These are phyloP conservation scores for Orussus abietinus DNA, from an alignment of 1,140 invertebrate species.

Conservation along the genomic window DNA sequence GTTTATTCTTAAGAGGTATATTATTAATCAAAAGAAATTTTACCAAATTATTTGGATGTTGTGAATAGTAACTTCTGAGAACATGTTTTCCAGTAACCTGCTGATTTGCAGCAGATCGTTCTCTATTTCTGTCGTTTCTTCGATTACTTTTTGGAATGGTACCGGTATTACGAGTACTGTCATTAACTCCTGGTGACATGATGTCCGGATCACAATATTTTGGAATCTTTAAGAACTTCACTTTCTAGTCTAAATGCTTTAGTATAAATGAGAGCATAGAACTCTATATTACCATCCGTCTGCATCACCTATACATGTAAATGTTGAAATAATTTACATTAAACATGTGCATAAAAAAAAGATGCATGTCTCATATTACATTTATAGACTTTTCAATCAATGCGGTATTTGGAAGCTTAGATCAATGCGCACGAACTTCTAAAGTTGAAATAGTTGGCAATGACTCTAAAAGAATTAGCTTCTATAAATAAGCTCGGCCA, in stretches of 20 bases:
- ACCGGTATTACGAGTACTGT: constrained; percentile 38
- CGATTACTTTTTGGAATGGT: constrained; percentile 44
- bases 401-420: too few species aligned
- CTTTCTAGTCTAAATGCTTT: too few species aligned
- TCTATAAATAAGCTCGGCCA: background rate
- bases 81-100: constrained; percentile 19
- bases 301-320: too few species aligned
- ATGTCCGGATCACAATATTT: too few species aligned
- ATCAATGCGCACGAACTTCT: background rate
- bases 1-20: background rate
- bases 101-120: constrained; percentile 31
- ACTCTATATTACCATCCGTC: too few species aligned
- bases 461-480: background rate
- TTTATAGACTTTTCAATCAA: too few species aligned
- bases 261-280: too few species aligned
- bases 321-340: too few species aligned
- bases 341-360: too few species aligned
- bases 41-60: constrained; percentile 45
- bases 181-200: constrained; percentile 43
- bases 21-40: background rate
- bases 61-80: constrained; percentile 20
- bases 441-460: background rate
- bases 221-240: too few species aligned
- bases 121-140: constrained; percentile 39
- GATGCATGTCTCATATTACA: too few species aligned